phyloP scores from a whole-genome alignment of 2,113 vertebrate genomes.

The Tetraodon nigroviridis region DNA sequence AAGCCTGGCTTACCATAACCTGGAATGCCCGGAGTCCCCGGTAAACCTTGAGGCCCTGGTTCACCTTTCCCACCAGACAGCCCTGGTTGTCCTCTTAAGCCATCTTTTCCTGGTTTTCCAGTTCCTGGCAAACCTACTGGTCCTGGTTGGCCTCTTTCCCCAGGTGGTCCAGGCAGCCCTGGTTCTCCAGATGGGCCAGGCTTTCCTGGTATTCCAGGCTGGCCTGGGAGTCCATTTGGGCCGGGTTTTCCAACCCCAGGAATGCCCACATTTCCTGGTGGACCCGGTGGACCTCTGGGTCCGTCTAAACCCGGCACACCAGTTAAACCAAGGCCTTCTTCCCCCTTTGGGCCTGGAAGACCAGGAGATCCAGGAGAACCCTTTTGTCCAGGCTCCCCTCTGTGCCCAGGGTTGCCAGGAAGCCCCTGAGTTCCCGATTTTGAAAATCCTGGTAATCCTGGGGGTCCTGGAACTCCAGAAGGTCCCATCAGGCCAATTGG shows the following conservation, averaged over 20 bases:
- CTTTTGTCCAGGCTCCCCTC: slow-evolving; percentile 88
- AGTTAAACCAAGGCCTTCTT: slow-evolving; percentile 83
- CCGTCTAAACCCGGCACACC: slow-evolving; percentile 88
- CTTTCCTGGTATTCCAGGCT: slow-evolving; percentile 83
- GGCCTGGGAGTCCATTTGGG: slow-evolving; percentile 84
- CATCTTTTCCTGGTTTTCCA: slow-evolving; percentile 89
- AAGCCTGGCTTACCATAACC: slow-evolving; percentile 89
- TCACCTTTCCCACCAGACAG: slow-evolving; percentile 81
- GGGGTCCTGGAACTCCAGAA: slow-evolving; percentile 69
- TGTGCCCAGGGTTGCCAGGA: slow-evolving; percentile 81
- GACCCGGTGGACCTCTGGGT: slow-evolving; percentile 79
- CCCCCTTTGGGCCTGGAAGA: slow-evolving; percentile 81
- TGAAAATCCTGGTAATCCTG: slow-evolving; percentile 77
- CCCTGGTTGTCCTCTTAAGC: slow-evolving; percentile 85
- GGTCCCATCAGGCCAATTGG: slow-evolving; percentile 65
- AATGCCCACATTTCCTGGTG: slow-evolving; percentile 79
- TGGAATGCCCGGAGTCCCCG: slow-evolving; percentile 82
- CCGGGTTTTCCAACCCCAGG: slow-evolving; percentile 87
- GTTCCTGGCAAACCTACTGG: slow-evolving; percentile 80
- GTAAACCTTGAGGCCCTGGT: slow-evolving; percentile 75
- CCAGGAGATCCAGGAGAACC: slow-evolving; percentile 81
- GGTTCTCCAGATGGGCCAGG: slow-evolving; percentile 81
- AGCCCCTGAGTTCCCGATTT: slow-evolving; percentile 84
- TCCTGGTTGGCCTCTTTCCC: slow-evolving; percentile 82
- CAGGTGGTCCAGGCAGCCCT: slow-evolving; percentile 77